phyloP scores from a whole-genome alignment of 2,888 invertebrate species.

The Quadroppia sp. region DNA sequence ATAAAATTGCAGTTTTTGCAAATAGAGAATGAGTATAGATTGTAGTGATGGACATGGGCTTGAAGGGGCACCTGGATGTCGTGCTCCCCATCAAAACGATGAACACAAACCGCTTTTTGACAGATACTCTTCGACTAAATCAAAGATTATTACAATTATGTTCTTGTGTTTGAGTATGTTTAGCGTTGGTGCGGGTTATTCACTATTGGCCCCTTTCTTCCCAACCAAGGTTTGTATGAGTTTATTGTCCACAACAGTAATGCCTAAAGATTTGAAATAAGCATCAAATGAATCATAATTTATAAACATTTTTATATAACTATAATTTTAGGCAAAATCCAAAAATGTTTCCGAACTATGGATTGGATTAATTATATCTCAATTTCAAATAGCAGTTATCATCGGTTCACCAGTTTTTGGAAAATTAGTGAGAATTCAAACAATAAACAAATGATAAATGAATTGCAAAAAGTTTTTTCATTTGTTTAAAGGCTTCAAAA shows the following conservation, averaged over 20 bases:
- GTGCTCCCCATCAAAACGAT: neutral
- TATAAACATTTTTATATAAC: neutral
- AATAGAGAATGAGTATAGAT: neutral
- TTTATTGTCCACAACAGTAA: too few relatives aligned
- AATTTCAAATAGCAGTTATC: neutral
- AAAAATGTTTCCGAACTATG: neutral
- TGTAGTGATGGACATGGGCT: neutral
- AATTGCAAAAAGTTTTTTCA: neutral
- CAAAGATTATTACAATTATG: neutral
- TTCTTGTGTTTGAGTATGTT: neutral
- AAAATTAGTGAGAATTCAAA: neutral
- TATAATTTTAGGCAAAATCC: neutral
- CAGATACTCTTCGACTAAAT: neutral
- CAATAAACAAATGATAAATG: neutral
- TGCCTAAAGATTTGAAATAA: neutral
- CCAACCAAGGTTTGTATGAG: neutral
- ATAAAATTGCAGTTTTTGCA: neutral
- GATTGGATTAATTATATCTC: neutral
- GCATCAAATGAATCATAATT: neutral
- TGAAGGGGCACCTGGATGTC: neutral
- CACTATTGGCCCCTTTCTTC: neutral
- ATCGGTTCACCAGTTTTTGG: slow-evolving; percentile 8
- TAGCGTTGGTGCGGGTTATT: neutral
- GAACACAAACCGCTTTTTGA: neutral
- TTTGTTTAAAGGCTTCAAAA: neutral